phyloP scores from a whole-genome alignment of 2,797 vertebrate species.

The Chloroceryle amazona region DNA sequence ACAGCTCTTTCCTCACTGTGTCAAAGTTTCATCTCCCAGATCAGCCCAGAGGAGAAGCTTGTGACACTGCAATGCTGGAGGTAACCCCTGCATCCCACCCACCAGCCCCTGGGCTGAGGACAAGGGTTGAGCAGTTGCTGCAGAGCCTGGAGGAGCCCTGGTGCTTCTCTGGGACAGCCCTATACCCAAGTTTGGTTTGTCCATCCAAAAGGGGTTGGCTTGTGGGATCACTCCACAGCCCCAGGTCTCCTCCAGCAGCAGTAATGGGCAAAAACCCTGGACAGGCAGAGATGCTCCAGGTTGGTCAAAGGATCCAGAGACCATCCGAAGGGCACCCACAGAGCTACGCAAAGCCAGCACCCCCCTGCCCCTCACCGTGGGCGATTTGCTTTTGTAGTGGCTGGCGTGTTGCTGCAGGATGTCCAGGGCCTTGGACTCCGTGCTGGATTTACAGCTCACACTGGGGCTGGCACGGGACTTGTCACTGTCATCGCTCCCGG shows the following conservation, averaged over 20 bases:
- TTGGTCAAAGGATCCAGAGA: neutral
- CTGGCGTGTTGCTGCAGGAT: constrained; percentile 96
- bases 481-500: constrained; percentile 87
- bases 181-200: neutral
- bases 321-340: neutral
- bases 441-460: constrained; percentile 89
- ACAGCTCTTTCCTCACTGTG: neutral
- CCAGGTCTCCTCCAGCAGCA: neutral
- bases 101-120: neutral
- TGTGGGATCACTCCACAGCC: neutral
- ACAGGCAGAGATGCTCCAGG: neutral
- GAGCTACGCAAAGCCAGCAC: neutral
- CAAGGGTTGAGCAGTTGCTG: neutral
- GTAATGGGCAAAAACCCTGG: accelerated
- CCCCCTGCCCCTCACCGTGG: constrained; percentile 88
- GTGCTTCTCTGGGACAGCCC: neutral
- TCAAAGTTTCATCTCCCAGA: neutral
- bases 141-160: neutral
- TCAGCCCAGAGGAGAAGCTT: neutral
- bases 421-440: constrained; percentile 95
- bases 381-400: constrained; percentile 99
- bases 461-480: constrained; percentile 94
- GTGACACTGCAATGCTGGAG: accelerated
- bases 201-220: neutral
- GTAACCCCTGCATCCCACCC: neutral